Conservation (phyloP, 2,888 invertebrate genomes). For the Isotomurus palustris region DNA sequence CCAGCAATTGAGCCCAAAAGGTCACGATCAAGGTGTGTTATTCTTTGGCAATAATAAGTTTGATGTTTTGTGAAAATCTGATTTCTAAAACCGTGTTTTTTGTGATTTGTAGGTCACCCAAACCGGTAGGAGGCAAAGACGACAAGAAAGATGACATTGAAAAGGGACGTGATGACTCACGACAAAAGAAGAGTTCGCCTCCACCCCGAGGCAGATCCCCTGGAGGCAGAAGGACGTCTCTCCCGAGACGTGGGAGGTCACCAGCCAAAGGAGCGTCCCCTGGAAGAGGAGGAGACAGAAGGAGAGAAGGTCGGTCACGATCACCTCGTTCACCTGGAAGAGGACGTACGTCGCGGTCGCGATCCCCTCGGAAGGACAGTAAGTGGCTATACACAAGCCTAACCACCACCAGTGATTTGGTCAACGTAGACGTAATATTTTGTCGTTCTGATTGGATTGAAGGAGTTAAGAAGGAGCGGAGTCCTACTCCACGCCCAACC, state of each 20-base stretch:
- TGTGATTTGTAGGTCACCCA: too few relatives aligned
- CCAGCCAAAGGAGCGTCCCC: conserved; percentile 27
- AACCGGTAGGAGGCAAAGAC: conserved; percentile 24
- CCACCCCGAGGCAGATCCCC: conserved; percentile 4
- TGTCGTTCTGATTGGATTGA: background rate
- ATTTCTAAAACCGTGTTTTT: too few relatives aligned
- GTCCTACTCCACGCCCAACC: conserved; percentile 83
- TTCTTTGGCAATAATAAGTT: too few relatives aligned
- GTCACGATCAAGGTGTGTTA: too few relatives aligned
- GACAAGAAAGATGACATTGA: conserved; percentile 33
- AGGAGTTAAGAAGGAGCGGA: conserved; percentile 62
- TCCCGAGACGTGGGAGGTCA: conserved; percentile 18
- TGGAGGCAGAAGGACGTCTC: conserved; percentile 9
- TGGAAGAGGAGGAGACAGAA: too few relatives aligned
- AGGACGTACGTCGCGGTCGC: conserved; percentile 37
- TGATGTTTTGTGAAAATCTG: too few relatives aligned
- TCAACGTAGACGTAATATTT: background rate
- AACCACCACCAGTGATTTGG: background rate
- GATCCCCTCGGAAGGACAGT: conserved; percentile 38
- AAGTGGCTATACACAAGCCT: conserved; percentile 5
- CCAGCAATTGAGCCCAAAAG: background rate
- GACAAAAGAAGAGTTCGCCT: too few relatives aligned
- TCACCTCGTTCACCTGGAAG: conserved; percentile 58
- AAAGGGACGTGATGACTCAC: conserved; percentile 16
- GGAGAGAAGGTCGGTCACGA: conserved; percentile 26